Base-by-base conservation (phyloP, 2,888 invertebrate species). In the Eucera pruinosa region DNA sequence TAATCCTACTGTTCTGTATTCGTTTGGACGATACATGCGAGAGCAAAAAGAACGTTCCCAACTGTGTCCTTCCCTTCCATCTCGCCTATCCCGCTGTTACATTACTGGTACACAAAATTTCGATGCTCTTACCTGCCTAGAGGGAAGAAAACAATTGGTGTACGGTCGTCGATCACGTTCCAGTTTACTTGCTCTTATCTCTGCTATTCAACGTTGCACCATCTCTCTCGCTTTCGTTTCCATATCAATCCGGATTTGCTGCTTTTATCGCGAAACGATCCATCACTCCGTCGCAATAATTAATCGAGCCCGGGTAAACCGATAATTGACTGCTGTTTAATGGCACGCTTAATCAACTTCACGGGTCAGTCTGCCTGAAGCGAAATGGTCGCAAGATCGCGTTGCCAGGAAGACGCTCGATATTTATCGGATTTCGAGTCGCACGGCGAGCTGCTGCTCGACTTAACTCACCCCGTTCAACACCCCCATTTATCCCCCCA, bases 361-460 rank as follows among this genome's bases (percentile, higher is more conserved):
- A n/a, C 20, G 50, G 27, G n/a, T 25, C 39, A n/a, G 9, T n/a
- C 15, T 23, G 20, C 9, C 15, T 7, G 30, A 30, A 30, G 5
- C 15, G 33, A 6, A 60, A n/a, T 23, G 18, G 7, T n/a, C 3
- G 33, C 30, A 33, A 52, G 23, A 52, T 68, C 57, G 45, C 18
- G 39, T 13, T 36, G 4, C 30, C 7, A n/a, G 18, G 1, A 36
- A 69, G 69, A 43, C 61, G 69, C 36, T 48, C 45, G 55, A 70
- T 64, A 52, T 60, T 72, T 72, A 47, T 66, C 58, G 52, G 36
- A 52, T 60, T 30, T 50, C 30, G 18, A 39, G 48, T 30, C 66
- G 23, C 33, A 18, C 2, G 48, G 25, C 25, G 15, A 30, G 30
- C 7, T 15, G 50, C 15, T 54, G 54, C 20, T 43, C 41, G 43